Evolutionary conservation across 53 echinoderm and acorn worm genomes (phyloP), one percentile per base, ranked within the genome.

Genomic region (Echinometra lucunter): DNA sequence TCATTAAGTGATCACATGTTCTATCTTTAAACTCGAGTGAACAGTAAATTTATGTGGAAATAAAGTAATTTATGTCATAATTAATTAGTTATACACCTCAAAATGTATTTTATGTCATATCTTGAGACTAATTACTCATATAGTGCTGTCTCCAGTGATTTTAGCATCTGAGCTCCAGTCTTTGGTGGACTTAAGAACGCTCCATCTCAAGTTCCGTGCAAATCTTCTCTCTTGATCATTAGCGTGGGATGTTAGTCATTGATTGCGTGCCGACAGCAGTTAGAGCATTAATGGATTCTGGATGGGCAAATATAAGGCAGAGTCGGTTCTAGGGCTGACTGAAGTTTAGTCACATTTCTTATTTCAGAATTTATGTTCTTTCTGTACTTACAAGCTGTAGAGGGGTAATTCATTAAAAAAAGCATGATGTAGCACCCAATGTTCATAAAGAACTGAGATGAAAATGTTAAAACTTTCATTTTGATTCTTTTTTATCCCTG

Each of bases 211-310:
- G 78, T 78, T 78, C 78, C 23, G 78, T 78, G 4, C n/a, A 78
- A 78, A 78, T 78, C 78, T 78, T 78, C 42, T 78, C 7, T 19
- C 37, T 40, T 42, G 78, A 42, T 78, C 23, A 78, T 78, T 4
- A 78, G 78, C 78, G 38, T 78, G 35, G 78, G 78, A 78, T 23
- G 78, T 78, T 78, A 78, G 78, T 78, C 78, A 78, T 78, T 78
- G 78, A 78, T 78, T 19, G 78, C 42, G 23, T 78, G 78, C 23
- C 78, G 42, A 78, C 78, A 78, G 78, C 78, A 78, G 42, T 78
- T 78, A 78, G 78, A 42, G 13, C 6, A 78, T 78, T 78, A 78
- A 78, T 38, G 78, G 78, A 78, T 78, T 17, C 21, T 38, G 78
- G 18, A 38, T 78, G 78, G 42, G 42, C 78, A 38, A 21, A 78